A percentile compares a stretch with the other conserved stretches of the same genome.
phyloP scores from a whole-genome alignment of 92 coral and sea anemone species.

The Metridium senile region DNA sequence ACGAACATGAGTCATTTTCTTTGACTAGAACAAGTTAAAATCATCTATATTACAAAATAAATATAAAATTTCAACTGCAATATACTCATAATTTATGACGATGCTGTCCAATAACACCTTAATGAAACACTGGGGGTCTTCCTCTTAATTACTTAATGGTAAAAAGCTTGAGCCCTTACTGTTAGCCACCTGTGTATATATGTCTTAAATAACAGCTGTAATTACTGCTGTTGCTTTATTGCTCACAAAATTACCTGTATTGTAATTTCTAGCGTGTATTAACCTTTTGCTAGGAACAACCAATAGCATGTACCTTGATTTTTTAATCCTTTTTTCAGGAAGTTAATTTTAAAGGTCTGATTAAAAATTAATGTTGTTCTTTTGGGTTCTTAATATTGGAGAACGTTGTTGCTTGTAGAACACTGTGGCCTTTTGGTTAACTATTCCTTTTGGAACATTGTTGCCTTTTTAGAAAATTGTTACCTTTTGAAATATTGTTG shows the following conservation, averaged over 20 bases:
- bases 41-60: too few relatives aligned
- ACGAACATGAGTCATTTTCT: too few relatives aligned
- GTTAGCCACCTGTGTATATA: constrained; percentile 9
- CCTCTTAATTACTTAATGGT: not conserved
- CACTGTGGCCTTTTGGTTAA: too few relatives aligned
- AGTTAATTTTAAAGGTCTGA: too few relatives aligned
- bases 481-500: too few relatives aligned
- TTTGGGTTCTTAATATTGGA: too few relatives aligned
- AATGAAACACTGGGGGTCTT: not conserved
- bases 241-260: not conserved
- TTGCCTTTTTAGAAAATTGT: too few relatives aligned
- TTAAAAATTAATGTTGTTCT: too few relatives aligned
- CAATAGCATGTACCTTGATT: not conserved
- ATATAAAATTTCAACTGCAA: not conserved
- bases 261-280: not conserved
- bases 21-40: too few relatives aligned
- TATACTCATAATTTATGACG: not conserved
- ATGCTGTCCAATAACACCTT: not conserved
- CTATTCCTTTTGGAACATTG: too few relatives aligned
- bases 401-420: too few relatives aligned
- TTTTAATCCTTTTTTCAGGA: not conserved
- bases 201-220: constrained; percentile 8
- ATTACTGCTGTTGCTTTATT: constrained; percentile 2
- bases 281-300: too few relatives aligned
- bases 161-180: not conserved